A percentile compares a stretch with the other conserved stretches of the same genome.
These are phyloP conservation scores for Gadus macrocephalus DNA, from an alignment of 2,113 vertebrate genomes.

Conservation along the genomic window DNA sequence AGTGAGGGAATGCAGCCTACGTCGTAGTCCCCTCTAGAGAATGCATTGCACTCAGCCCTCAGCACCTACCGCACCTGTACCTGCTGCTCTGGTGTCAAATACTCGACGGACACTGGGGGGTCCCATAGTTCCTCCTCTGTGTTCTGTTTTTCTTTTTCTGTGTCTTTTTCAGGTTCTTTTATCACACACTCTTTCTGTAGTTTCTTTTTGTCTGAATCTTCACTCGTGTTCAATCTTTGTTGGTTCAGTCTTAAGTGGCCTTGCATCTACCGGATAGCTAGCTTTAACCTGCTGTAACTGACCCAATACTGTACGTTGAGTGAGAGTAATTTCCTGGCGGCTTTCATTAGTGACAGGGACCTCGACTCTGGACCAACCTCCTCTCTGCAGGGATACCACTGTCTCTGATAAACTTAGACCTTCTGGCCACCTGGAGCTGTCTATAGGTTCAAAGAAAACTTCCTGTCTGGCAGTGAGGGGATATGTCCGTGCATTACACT, in stretches of 20 bases:
- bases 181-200: no score
- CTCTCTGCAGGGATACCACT: not conserved
- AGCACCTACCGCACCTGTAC: no score
- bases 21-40: no score
- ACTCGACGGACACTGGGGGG: no score
- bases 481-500: not conserved
- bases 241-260: not conserved
- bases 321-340: not conserved
- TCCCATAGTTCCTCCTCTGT: no score
- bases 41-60: no score
- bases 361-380: not conserved
- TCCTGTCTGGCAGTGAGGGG: constrained; percentile 1
- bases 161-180: no score
- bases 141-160: no score
- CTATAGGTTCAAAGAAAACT: constrained; percentile 5
- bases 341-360: constrained; percentile 1
- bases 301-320: not conserved
- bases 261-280: not conserved
- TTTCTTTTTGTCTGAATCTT: no score
- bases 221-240: not conserved
- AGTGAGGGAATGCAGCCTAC: no score
- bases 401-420: not conserved
- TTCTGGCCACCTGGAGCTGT: not conserved
- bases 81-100: no score
- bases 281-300: not conserved